Conservation (phyloP, 2,113 vertebrate genomes). For the Thinocorus orbignyianus region DNA sequence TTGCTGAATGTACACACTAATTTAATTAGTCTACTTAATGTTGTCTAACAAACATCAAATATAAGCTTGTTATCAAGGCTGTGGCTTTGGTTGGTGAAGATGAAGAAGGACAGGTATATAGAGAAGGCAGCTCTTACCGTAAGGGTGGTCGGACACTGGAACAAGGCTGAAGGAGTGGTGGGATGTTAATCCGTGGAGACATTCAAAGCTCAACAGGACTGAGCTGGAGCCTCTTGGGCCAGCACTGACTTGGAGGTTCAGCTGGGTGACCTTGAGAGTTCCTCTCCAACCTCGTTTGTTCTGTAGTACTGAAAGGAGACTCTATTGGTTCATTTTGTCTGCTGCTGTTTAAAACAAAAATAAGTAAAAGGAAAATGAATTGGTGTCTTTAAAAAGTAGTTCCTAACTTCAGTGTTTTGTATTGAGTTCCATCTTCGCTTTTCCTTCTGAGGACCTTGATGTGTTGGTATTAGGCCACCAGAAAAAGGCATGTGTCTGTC, state of each 20-base stretch:
- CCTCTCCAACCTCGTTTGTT: neutral
- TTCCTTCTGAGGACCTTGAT: neutral
- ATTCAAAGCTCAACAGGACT: neutral
- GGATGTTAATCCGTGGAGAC: neutral
- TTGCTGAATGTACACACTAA: neutral
- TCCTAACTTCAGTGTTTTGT: neutral
- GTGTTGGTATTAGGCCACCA: neutral
- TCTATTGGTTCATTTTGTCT: neutral
- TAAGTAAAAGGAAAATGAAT: neutral
- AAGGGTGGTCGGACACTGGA: neutral
- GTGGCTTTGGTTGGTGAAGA: neutral
- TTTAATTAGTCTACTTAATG: neutral
- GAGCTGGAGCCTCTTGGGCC: neutral
- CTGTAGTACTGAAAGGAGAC: neutral
- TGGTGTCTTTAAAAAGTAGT: neutral
- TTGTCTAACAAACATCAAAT: neutral
- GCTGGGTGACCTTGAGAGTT: neutral
- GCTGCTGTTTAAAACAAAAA: neutral
- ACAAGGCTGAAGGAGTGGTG: neutral
- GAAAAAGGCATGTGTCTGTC: neutral
- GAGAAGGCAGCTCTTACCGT: neutral
- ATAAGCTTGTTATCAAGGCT: neutral
- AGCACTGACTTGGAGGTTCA: neutral
- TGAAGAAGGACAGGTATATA: neutral
- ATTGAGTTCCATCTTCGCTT: neutral